Evolutionary conservation across 1,140 invertebrate species (phyloP).

Genomic region (Scaptomyza montana): DNA sequence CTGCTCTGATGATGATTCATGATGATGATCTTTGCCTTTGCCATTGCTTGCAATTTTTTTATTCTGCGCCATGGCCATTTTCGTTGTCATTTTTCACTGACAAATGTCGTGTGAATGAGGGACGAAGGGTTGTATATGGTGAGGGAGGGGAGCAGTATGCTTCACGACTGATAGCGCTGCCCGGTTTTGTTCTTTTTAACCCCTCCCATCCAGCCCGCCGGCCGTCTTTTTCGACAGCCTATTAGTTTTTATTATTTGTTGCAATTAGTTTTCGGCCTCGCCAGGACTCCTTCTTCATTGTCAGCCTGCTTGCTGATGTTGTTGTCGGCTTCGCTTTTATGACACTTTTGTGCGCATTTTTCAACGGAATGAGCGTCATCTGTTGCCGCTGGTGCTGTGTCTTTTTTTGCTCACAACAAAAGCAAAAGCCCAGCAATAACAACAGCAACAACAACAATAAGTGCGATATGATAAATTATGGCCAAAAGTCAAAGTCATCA

Average conservation of each 20-base stretch:
- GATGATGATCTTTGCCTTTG: conserved; percentile 70
- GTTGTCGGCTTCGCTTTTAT: conserved; percentile 57
- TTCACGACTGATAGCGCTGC: conserved; percentile 17
- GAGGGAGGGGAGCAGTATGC: background rate
- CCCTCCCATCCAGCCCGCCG: conserved; percentile 6
- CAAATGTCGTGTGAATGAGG: conserved; percentile 32
- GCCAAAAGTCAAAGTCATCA: conserved; percentile 81
- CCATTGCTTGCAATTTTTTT: conserved; percentile 63
- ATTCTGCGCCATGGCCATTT: conserved; percentile 39
- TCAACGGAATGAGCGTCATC: conserved; percentile 76
- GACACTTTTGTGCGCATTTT: conserved; percentile 76
- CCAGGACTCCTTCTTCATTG: conserved; percentile 2
- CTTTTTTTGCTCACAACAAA: conserved; percentile 34
- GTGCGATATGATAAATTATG: conserved; percentile 71
- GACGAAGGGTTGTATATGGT: background rate
- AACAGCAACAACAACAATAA: conserved; percentile 43
- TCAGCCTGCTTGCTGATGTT: conserved; percentile 10
- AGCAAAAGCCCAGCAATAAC: conserved; percentile 40
- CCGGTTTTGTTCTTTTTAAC: background rate
- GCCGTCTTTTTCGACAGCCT: conserved; percentile 73
- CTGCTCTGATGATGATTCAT: conserved; percentile 77
- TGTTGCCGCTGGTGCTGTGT: conserved; percentile 60
- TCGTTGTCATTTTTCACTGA: conserved; percentile 72
- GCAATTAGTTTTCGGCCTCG: conserved; percentile 72
- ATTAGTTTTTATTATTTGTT: conserved; percentile 82